phyloP scores from a whole-genome alignment of 2,113 vertebrate species.

The Platysteira castanea region DNA sequence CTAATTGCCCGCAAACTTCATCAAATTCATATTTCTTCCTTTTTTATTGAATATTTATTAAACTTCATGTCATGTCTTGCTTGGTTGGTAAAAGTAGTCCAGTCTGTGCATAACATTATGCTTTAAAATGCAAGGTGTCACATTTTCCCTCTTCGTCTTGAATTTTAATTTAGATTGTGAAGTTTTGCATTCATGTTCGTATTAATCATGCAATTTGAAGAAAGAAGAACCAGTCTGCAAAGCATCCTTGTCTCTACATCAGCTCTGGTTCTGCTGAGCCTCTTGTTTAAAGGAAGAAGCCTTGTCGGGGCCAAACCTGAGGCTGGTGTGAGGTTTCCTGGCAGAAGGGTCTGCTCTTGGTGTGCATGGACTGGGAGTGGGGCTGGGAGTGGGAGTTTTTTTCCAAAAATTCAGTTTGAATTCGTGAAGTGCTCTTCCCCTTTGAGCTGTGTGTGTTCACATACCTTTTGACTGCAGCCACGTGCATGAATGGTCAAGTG shows the following conservation, averaged over 20 bases:
- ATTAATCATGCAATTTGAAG: conserved; percentile 18
- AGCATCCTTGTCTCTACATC: neutral
- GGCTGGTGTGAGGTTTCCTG: neutral
- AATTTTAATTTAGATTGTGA: conserved; percentile 51
- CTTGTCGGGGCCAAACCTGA: fast-evolving
- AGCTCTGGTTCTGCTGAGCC: neutral
- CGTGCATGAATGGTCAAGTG: fast-evolving
- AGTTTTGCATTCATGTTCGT: conserved; percentile 20
- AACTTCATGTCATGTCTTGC: conserved; percentile 68
- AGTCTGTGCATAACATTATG: conserved; percentile 53
- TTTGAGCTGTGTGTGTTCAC: neutral
- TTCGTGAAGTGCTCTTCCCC: neutral
- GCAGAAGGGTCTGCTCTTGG: neutral
- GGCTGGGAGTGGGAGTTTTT: neutral
- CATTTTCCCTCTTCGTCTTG: neutral
- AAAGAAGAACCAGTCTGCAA: neutral
- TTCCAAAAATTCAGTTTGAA: neutral
- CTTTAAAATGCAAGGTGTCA: conserved; percentile 24
- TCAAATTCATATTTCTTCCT: conserved; percentile 77
- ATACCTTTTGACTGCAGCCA: neutral
- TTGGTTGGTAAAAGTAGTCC: conserved; percentile 56
- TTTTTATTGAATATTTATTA: conserved; percentile 86
- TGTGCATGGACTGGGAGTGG: neutral
- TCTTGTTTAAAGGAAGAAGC: neutral
- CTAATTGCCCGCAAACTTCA: conserved; percentile 81